A percentile compares a stretch with the other conserved stretches of the same genome.
phyloP scores from a whole-genome alignment of 2,113 vertebrate genomes.

The Tringa solitaria region DNA sequence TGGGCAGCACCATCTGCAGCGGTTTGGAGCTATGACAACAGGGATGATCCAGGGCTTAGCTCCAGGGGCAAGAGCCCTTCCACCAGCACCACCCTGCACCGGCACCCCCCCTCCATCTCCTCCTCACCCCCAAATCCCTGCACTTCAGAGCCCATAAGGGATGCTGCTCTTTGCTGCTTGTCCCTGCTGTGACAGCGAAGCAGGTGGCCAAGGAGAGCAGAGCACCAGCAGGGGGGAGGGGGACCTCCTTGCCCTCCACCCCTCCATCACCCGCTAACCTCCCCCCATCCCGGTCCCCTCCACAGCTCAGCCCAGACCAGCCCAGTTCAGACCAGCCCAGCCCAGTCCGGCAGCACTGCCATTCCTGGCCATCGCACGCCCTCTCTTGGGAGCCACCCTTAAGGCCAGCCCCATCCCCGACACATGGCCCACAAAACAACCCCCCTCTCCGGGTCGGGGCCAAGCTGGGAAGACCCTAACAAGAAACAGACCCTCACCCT shows the following conservation, averaged over 20 bases:
- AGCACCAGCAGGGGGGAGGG: accelerated
- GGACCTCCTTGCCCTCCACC: neutral
- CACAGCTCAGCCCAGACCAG: neutral
- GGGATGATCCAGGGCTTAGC: neutral
- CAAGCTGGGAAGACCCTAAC: neutral
- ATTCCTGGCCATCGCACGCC: neutral
- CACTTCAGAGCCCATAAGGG: neutral
- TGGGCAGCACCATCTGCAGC: neutral
- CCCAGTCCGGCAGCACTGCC: neutral
- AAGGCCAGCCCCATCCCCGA: neutral
- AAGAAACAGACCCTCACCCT: neutral
- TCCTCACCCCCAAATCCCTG: neutral
- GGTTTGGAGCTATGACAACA: neutral
- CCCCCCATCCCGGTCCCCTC: neutral
- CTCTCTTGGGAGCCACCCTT: neutral
- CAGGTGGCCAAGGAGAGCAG: neutral
- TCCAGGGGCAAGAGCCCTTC: neutral
- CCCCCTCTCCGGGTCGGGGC: neutral
- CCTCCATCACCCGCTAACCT: neutral
- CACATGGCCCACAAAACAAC: neutral
- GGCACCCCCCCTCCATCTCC: neutral
- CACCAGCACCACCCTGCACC: neutral
- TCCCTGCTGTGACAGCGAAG: neutral
- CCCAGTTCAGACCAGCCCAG: neutral
- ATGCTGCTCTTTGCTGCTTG: neutral